Base-by-base conservation (phyloP, 2,888 invertebrate species). In the Dendrolimus houi region DNA sequence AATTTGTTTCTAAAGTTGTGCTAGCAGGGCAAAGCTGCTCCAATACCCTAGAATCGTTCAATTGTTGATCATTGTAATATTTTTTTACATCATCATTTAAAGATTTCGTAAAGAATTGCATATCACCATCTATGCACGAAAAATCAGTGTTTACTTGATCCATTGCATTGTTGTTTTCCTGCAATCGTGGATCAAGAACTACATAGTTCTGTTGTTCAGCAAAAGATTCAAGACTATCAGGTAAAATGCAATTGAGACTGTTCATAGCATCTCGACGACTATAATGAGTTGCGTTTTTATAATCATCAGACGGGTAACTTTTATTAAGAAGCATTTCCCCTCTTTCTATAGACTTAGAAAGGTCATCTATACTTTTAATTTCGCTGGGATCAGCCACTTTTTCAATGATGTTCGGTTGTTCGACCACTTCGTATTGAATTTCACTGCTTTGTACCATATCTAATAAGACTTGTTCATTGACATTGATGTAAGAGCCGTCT, bases 401-500 rank as follows among this genome's bases (percentile, higher is more conserved):
- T 72, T 91, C 90, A 52, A 90, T 90, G n/a, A 90, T 88, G 60
- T 88, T 88, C 1, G 90, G 90, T 68, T 90, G 90, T 65, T 91
- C 91, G 58, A 91, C 88, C 12, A 91, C 90, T 78, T 91, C 91
- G 61, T 91, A 91, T 67, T 91, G 90, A 62, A 91, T 90, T 67
- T 88, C 90, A 62, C 85, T 90, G 69, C 89, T 90, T 64, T 91
- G 91, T 6, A 90, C 91, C 91, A 91, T 91, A 59, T 91, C 90
- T 9, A 91, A 82, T 52, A 94, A 81, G 41, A 93, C 92, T 77
- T 93, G 93, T 73, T 93, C 93, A 60, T 92, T 93, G 1, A 94
- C 92, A 60, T 92, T 92, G 1, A 93, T 92, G 67, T 93, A 93
- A 42, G 92, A 92, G 0, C 93, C 93, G 64, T 93, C 93, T 40